A percentile compares a stretch with the other conserved stretches of the same genome.
Conservation (phyloP, 1,140 invertebrate species). For the Megathymus violae region DNA sequence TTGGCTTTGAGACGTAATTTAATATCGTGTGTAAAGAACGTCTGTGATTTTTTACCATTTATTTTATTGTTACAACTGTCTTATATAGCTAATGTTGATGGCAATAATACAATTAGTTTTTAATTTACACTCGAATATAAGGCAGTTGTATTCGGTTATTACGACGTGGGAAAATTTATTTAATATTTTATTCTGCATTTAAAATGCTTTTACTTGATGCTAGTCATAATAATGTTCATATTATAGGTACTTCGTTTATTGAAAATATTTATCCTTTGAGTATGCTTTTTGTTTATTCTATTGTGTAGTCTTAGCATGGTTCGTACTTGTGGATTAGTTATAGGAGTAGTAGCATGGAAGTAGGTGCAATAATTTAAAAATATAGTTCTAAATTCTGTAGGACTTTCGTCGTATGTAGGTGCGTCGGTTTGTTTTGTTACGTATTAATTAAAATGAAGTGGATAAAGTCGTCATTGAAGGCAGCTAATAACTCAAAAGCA, state of each 20-base stretch:
- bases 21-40: slow-evolving; percentile 27
- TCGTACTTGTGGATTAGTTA: slow-evolving; percentile 6
- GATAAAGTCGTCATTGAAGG: not conserved
- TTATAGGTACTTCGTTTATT: slow-evolving; percentile 1
- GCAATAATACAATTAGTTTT: slow-evolving; percentile 54
- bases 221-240: slow-evolving; percentile 36
- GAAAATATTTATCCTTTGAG: slow-evolving; percentile 18
- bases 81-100: slow-evolving; percentile 45
- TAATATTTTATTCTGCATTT: slow-evolving; percentile 45
- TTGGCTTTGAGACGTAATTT: slow-evolving; percentile 5
- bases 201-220: slow-evolving; percentile 44
- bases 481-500: slow-evolving; percentile 2
- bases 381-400: slow-evolving; percentile 12
- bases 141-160: slow-evolving; percentile 45
- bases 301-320: slow-evolving; percentile 27
- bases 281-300: slow-evolving; percentile 21
- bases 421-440: slow-evolving; percentile 3
- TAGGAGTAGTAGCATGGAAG: not conserved
- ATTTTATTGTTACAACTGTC: slow-evolving; percentile 41
- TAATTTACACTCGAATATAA: slow-evolving; percentile 45
- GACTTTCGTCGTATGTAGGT: slow-evolving; percentile 8
- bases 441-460: not conserved
- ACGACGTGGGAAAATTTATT: slow-evolving; percentile 25
- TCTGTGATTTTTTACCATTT: slow-evolving; percentile 12
- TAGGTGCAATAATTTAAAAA: slow-evolving; percentile 9